Conservation (phyloP, 2,113 vertebrate genomes). For the Xyliphius kryptos region DNA sequence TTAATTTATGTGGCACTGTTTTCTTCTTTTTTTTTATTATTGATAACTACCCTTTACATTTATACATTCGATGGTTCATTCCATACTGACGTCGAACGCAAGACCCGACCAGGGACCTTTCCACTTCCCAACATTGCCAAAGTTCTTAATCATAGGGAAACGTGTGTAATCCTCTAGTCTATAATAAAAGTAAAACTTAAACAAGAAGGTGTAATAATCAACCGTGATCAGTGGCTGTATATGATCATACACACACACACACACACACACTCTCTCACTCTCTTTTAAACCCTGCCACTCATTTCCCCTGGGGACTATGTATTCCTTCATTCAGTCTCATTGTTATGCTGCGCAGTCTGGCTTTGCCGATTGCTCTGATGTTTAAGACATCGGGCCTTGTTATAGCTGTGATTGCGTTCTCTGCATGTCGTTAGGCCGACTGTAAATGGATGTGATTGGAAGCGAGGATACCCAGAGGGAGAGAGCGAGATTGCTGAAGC, state of each 20-base stretch:
- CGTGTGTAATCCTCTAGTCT: no score
- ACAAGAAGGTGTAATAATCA: no score
- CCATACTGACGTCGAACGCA: no score
- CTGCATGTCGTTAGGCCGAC: neutral
- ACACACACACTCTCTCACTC: neutral
- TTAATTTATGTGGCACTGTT: no score
- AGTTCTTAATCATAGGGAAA: no score
- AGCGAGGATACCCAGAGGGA: neutral
- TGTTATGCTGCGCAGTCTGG: conserved; percentile 23
- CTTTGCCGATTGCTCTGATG: conserved; percentile 14
- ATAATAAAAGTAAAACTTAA: no score
- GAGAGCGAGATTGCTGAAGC: neutral
- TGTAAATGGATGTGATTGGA: conserved; percentile 28
- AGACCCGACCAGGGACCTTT: no score
- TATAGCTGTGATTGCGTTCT: conserved; percentile 34
- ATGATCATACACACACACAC: neutral
- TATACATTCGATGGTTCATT: no score
- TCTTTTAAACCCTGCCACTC: neutral
- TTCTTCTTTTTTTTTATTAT: no score
- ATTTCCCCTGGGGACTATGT: neutral
- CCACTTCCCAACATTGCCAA: no score
- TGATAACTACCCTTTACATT: no score
- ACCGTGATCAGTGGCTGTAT: no score
- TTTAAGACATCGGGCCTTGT: conserved; percentile 24
- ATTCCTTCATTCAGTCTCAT: conserved; percentile 21